Base-by-base conservation (phyloP, 2,888 invertebrate species). In the Globia sparganii region DNA sequence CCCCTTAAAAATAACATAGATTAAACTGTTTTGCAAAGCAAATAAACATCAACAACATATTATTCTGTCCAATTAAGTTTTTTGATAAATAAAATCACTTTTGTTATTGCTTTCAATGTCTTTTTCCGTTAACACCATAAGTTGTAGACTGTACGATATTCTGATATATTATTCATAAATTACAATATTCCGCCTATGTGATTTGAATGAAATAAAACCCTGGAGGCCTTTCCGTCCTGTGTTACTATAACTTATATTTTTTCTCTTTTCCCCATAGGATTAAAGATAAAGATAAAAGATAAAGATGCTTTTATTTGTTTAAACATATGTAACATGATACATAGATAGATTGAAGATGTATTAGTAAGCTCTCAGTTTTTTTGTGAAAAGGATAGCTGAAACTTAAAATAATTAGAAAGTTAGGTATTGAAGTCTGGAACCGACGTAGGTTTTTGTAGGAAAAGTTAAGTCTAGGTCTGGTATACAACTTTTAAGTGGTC, bases 181-280 rank as follows among this genome's bases (percentile, higher is more conserved):
- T 68, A 73, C 74, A 76, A 76, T 80, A 64, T 65, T 37, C 40
- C 15, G 56, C 15, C 28, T 25, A 68, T 76, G 69, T 61, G 68
- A 80, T 76, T 83, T 75, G 69, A 61, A 75, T 86, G 65, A 79
- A 72, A 86, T 81, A 78, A 75, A 78, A 85, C 61, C 66, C 43
- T 13, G 25, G 65, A 34, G 68, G 46, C 28, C 46, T 37, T 71
- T 71, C 66, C 80, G 70, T 65, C 18, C 66, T 62, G 80, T 62
- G 46, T 25, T 53, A 21, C n/a, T 53, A 53, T 72, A 72, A 81
- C 53, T 83, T 79, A 77, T 78, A 78, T 78, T 74, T 69, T 80
- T 68, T 74, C 58, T 46, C 46, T 53, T 28, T 62, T 40, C 37
- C 75, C 65, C 11, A 28, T 46, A 66, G 58, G 46, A 68, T 58